phyloP scores from a whole-genome alignment of 53 echinoderm and acorn worm species.

The Crossaster papposus region DNA sequence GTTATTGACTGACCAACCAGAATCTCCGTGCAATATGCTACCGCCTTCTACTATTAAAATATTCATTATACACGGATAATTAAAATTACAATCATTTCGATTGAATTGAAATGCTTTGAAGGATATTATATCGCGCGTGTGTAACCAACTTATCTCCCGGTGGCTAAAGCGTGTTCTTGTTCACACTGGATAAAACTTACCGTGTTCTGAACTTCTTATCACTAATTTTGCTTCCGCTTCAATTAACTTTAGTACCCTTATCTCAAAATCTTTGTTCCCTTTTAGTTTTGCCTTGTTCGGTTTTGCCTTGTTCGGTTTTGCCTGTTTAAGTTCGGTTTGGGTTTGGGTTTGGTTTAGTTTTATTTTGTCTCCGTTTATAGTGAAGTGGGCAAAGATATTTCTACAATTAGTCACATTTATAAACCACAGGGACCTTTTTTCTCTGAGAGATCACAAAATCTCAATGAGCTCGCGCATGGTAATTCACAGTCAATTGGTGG shows the following conservation, averaged over 20 bases:
- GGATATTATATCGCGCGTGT: background rate
- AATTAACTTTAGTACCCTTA: too few species aligned
- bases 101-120: background rate
- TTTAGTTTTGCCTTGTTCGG: too few species aligned
- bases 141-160: background rate
- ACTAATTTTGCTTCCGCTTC: background rate
- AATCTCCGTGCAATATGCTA: background rate
- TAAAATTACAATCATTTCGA: background rate
- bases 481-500: too few species aligned
- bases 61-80: background rate
- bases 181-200: background rate
- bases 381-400: too few species aligned
- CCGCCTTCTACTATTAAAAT: background rate
- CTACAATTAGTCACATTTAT: too few species aligned
- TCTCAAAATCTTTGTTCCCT: too few species aligned
- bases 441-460: too few species aligned
- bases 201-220: background rate
- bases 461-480: too few species aligned
- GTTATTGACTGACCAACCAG: background rate
- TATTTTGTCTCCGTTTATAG: too few species aligned
- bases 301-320: too few species aligned
- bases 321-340: background rate
- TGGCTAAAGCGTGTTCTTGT: background rate
- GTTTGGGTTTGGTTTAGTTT: background rate
- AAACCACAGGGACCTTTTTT: too few species aligned